Conservation (phyloP, 2,797 vertebrate species). For the Enteromius anoplus region DNA sequence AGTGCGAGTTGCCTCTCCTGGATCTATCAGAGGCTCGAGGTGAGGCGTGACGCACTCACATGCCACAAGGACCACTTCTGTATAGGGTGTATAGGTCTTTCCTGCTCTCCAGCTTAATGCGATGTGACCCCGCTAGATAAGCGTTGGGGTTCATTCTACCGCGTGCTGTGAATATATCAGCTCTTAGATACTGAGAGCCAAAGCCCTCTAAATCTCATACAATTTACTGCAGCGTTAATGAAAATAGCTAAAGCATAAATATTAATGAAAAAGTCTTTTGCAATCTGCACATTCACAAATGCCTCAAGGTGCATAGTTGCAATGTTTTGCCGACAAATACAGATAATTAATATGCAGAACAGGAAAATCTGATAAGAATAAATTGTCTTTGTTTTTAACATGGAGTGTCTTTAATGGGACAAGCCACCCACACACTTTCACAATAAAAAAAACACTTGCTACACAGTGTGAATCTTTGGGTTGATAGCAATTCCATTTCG, state of each 20-base stretch:
- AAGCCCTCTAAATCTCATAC: slow-evolving; percentile 72
- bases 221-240: slow-evolving; percentile 80
- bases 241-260: slow-evolving; percentile 78
- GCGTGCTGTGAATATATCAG: slow-evolving; percentile 42
- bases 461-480: background rate
- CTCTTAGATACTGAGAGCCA: slow-evolving; percentile 62
- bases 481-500: background rate
- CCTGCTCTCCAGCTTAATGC: slow-evolving; percentile 9
- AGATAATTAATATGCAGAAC: slow-evolving; percentile 74
- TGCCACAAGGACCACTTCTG: slow-evolving; percentile 1
- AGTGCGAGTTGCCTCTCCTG: slow-evolving; percentile 58
- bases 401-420: slow-evolving; percentile 54
- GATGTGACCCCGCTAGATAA: slow-evolving; percentile 35
- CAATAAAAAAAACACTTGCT: background rate
- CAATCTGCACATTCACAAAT: slow-evolving; percentile 73
- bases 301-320: slow-evolving; percentile 70
- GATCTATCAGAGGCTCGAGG: slow-evolving; percentile 35
- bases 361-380: slow-evolving; percentile 65
- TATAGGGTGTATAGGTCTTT: slow-evolving; percentile 2
- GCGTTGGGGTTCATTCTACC: slow-evolving; percentile 22
- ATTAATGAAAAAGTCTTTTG: slow-evolving; percentile 78
- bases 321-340: slow-evolving; percentile 74
- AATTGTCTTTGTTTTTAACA: slow-evolving; percentile 65
- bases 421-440: slow-evolving; percentile 48
- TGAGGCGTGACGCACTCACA: slow-evolving; percentile 18